phyloP scores from a whole-genome alignment of 2,113 vertebrate genomes.

The Ageneiosus marmoratus region DNA sequence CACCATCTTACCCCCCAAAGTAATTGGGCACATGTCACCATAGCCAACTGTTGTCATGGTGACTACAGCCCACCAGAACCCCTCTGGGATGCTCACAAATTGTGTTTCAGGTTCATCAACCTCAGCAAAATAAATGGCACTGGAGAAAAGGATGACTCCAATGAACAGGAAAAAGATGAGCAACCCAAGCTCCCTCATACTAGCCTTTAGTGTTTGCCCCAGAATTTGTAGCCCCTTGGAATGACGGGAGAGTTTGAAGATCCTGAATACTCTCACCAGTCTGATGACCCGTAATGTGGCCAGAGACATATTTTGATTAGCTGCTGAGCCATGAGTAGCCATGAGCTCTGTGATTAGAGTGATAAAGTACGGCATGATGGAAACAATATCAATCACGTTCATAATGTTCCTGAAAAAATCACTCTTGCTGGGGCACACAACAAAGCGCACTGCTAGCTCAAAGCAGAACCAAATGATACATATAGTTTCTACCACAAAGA shows the following conservation, averaged over 20 bases:
- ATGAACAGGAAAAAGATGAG: conserved; percentile 99
- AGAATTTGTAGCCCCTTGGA: conserved; percentile 92
- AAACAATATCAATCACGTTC: conserved; percentile 95
- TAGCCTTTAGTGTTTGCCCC: conserved; percentile 89
- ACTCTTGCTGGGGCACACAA: conserved; percentile 92
- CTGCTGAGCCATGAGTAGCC: conserved; percentile 79
- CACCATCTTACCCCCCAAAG: conserved; percentile 93
- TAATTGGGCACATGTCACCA: conserved; percentile 95
- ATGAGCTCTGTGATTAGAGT: conserved; percentile 89
- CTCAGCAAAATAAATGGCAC: conserved; percentile 94
- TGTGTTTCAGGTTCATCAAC: conserved; percentile 94
- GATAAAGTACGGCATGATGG: conserved; percentile 97
- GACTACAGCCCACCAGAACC: conserved; percentile 99
- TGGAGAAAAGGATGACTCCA: conserved; percentile 97
- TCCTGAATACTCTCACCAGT: conserved; percentile 92
- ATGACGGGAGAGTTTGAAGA: conserved; percentile 93
- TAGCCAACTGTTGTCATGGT: conserved; percentile 99
- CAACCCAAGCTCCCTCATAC: conserved; percentile 87
- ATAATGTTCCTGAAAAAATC: conserved; percentile 96
- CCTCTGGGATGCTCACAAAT: conserved; percentile 95
- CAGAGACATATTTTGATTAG: conserved; percentile 93
- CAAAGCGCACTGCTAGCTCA: conserved; percentile 84
- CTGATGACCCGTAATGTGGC: conserved; percentile 92
- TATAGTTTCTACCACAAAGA: conserved; percentile 92
- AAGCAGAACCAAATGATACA: conserved; percentile 98